phyloP scores from a whole-genome alignment of 2,113 vertebrate species.

The Trochalopteron elliotii region DNA sequence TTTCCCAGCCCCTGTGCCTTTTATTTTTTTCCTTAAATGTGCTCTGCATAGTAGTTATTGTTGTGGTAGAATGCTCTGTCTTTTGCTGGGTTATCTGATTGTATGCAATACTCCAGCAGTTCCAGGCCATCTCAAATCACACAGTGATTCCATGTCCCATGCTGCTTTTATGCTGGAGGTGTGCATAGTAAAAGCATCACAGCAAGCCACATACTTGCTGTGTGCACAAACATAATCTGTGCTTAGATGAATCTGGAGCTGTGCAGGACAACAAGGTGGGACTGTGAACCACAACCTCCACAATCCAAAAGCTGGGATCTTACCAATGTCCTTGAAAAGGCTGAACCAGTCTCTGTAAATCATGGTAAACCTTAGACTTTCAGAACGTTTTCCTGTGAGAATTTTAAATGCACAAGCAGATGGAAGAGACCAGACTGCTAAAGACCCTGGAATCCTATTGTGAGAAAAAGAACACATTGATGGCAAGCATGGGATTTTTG shows the following conservation, averaged over 20 bases:
- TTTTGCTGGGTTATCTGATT: not conserved
- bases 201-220: not conserved
- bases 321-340: not conserved
- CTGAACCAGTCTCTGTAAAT: not conserved
- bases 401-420: not conserved
- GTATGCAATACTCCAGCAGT: not conserved
- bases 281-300: not conserved
- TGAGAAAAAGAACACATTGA: not conserved
- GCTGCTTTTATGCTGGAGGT: not conserved
- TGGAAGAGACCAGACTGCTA: not conserved
- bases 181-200: not conserved
- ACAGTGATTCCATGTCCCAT: not conserved
- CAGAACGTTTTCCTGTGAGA: not conserved
- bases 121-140: not conserved
- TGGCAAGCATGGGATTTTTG: not conserved
- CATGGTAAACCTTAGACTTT: not conserved
- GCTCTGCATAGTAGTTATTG: not conserved
- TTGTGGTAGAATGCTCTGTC: not conserved
- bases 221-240: not conserved
- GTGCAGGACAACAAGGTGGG: accelerated
- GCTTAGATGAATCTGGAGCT: not conserved
- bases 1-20: not conserved
- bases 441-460: not conserved
- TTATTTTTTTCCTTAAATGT: not conserved
- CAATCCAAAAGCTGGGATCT: not conserved